Evolutionary conservation across 1,140 invertebrate species (phyloP).

Genomic region (Drosophila leontia): DNA sequence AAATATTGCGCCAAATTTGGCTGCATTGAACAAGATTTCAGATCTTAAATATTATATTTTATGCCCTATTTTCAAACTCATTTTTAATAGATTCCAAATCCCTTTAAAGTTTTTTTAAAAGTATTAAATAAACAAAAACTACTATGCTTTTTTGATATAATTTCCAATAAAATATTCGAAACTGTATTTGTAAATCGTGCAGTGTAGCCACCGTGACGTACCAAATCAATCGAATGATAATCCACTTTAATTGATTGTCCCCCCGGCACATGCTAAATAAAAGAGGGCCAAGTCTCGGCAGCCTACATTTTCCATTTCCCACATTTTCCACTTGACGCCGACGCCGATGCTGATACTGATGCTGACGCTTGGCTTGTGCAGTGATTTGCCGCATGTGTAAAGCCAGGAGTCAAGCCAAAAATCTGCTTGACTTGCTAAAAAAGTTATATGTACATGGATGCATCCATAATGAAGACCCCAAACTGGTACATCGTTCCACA

Average conservation of each 20-base stretch:
- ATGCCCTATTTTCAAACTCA: not conserved
- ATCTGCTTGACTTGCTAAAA: slow-evolving; percentile 23
- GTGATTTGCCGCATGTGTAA: slow-evolving; percentile 17
- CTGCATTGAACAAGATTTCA: not conserved
- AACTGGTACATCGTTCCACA: slow-evolving; percentile 19
- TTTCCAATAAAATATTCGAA: too few species aligned
- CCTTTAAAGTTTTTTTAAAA: not conserved
- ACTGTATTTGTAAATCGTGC: not conserved
- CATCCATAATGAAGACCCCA: slow-evolving; percentile 17
- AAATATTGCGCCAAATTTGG: too few species aligned
- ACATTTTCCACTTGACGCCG: slow-evolving; percentile 15
- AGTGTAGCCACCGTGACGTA: slow-evolving; percentile 9
- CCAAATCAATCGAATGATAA: slow-evolving; percentile 23
- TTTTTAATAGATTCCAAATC: not conserved
- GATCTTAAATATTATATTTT: not conserved
- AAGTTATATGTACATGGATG: slow-evolving; percentile 13
- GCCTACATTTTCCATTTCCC: slow-evolving; percentile 19
- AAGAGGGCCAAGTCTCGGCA: slow-evolving; percentile 20
- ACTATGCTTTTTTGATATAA: not conserved
- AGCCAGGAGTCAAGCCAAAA: slow-evolving; percentile 21
- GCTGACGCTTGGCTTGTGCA: not conserved
- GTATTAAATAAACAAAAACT: not conserved
- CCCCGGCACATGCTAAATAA: slow-evolving; percentile 19
- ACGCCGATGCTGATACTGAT: not conserved
- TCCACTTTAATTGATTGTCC: slow-evolving; percentile 23